Evolutionary conservation across 2,797 vertebrate species (phyloP), one percentile per base, ranked within the genome.

Genomic region (Scarus forsteni): DNA sequence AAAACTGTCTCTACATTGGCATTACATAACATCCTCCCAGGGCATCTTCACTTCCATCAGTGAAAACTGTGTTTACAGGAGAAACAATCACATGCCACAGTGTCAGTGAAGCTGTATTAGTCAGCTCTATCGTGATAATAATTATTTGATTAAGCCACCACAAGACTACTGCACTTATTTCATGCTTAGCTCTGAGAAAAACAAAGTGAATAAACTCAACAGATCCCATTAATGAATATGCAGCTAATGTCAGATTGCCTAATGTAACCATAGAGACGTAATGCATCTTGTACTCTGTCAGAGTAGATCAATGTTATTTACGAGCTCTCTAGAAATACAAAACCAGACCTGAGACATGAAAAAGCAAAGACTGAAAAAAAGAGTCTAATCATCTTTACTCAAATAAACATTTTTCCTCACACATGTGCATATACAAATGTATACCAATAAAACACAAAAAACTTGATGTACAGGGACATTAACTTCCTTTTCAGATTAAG

Each of bases 341-440:
- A 1, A 3, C 56, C 16, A 2, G 56, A 58, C 46, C 39, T 13
- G 42, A 40, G 45, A 16, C 39, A 51, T 40, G 6, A 82, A 72
- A 19, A 66, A 39, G 1, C 64, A 71, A 60, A 68, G 40, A 68
- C 12, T 38, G 65, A 2, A 50, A 60, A 65, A 18, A 59, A 61
- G 49, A 71, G 66, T 48, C 75, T 14, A 45, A 34, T 16, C 0
- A 34, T 70, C 89, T 88, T 85, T 83, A 80, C 87, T 75, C 3
- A 86, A 83, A 86, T 63, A 7, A 8, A 10, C 66, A 39, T 27
- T 60, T 54, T 62, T 60, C 16, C 27, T 69, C 69, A 72, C 27
- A 79, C 69, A 61, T 70, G 71, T 82, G 74, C 64, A 84, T 85
- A 66, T 85, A 89, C 76, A 82, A 77, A 86, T 81, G 67, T 81